A percentile compares a stretch with the other conserved stretches of the same genome.
Evolutionary conservation across 2,113 vertebrate genomes (phyloP).

Genomic region (Sebastes schlegelii): DNA sequence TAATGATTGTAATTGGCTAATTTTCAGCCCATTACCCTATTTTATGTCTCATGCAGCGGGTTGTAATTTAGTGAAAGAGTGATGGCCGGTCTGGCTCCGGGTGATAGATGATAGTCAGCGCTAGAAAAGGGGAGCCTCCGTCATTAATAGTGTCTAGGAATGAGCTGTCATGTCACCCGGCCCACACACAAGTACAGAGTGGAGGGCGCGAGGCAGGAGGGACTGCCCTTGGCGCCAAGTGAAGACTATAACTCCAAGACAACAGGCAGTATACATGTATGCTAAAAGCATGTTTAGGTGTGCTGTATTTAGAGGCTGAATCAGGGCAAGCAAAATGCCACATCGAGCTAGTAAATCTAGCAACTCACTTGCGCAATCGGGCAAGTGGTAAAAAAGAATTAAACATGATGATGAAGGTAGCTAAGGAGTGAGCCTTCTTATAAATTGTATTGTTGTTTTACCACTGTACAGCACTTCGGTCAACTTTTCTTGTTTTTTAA

Average conservation of each 20-base stretch:
- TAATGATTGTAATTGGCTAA: slow-evolving; percentile 80
- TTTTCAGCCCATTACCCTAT: slow-evolving; percentile 80
- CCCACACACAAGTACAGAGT: slow-evolving; percentile 35
- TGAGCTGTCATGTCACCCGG: slow-evolving; percentile 66
- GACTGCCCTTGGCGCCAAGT: slow-evolving; percentile 21
- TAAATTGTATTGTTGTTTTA: too few relatives aligned
- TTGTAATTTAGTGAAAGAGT: slow-evolving; percentile 76
- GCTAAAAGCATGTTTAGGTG: neutral
- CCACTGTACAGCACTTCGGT: too few relatives aligned
- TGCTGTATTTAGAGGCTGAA: neutral
- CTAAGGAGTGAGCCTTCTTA: too few relatives aligned
- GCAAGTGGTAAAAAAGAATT: too few relatives aligned
- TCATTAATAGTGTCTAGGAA: slow-evolving; percentile 75
- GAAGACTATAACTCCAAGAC: neutral
- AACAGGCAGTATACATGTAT: neutral
- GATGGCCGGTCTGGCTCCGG: slow-evolving; percentile 52
- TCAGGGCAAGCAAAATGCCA: too few relatives aligned
- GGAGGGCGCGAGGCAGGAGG: slow-evolving; percentile 27
- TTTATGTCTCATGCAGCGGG: slow-evolving; percentile 75
- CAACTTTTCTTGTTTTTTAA: too few relatives aligned
- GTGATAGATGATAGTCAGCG: slow-evolving; percentile 70
- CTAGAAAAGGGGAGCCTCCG: slow-evolving; percentile 29
- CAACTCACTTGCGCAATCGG: too few relatives aligned
- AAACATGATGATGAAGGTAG: too few relatives aligned
- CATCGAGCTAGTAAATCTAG: too few relatives aligned